Base-by-base conservation (phyloP, 2,113 vertebrate genomes). In the Lepisosteus oculatus region DNA sequence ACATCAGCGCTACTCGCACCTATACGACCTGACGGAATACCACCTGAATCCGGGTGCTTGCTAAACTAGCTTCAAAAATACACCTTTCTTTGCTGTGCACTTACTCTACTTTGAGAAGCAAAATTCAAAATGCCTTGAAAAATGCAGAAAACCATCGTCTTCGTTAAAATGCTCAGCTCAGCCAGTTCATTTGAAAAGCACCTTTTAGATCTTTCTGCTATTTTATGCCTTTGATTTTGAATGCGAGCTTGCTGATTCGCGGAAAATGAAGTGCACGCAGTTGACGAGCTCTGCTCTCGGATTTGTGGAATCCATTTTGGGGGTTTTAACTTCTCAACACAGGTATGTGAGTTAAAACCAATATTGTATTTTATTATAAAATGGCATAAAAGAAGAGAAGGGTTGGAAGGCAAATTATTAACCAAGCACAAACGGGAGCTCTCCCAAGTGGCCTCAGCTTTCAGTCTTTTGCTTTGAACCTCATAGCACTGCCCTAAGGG, bases 391-490 rank as follows among this genome's bases (percentile, higher is more conserved):
- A 75, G 74, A 64, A 77, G 70, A 78, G 73, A 65, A 75, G 76
- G 66, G 85, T 88, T 79, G 80, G 73, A 80, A 76, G 83, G 80
- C 75, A 77, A 82, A 89, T 89, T 83, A 84, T 85, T 85, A 84
- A 84, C 82, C 84, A 80, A 83, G 85, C 80, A 86, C 85, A 82
- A 86, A 86, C 83, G 74, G 78, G 85, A 82, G 81, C 80, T 80
- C 78, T 83, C 82, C 85, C 85, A 68, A 59, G 78, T 81, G 85
- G 77, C 47, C 71, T 65, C 55, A 74, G 86, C 85, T 88, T 85
- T 85, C 80, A 89, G 80, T 74, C 44, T 71, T 75, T 81, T 86
- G 82, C 90, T 91, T 92, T 92, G 89, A 92, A 90, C 88, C 89
- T 81, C 82, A 91, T 85, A 86, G 81, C 70, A 80, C 77, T 72